phyloP scores from a whole-genome alignment of 1,140 invertebrate genomes.

The Mamestra configurata region DNA sequence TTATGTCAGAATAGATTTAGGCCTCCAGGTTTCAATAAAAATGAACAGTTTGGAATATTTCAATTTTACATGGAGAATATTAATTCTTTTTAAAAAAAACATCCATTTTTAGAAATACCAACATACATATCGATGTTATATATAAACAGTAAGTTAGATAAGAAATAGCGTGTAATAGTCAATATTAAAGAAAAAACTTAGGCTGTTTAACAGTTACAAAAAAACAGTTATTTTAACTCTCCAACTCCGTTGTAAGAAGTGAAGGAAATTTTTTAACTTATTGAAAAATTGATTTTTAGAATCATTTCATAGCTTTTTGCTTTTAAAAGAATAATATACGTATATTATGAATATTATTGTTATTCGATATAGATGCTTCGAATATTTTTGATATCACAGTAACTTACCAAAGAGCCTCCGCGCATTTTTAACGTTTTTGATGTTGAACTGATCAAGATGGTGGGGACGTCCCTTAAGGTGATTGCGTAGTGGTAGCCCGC shows the following conservation, averaged over 20 bases:
- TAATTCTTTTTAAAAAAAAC: constrained; percentile 47
- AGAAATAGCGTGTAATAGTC: constrained; percentile 83
- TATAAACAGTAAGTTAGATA: constrained; percentile 77
- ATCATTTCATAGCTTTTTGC: constrained; percentile 61
- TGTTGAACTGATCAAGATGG: background rate
- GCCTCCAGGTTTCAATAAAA: constrained; percentile 57
- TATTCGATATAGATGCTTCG: constrained; percentile 65
- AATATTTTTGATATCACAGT: constrained; percentile 61
- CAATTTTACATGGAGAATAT: constrained; percentile 52
- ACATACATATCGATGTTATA: constrained; percentile 87
- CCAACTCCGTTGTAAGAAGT: constrained; percentile 45
- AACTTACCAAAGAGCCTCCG: background rate
- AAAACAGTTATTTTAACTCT: constrained; percentile 52
- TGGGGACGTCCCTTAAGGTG: too few relatives aligned
- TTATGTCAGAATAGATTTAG: constrained; percentile 62
- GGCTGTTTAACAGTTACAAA: constrained; percentile 82
- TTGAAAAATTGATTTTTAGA: constrained; percentile 48
- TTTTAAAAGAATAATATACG: constrained; percentile 63
- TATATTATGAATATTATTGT: constrained; percentile 76
- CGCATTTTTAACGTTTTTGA: background rate
- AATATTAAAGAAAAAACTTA: constrained; percentile 79
- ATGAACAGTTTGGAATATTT: constrained; percentile 58
- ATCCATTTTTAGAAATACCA: constrained; percentile 79
- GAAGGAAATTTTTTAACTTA: constrained; percentile 49
- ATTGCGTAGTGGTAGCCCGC: too few relatives aligned